phyloP scores from a whole-genome alignment of 1,140 invertebrate species.

The Teleogryllus occipitalis region DNA sequence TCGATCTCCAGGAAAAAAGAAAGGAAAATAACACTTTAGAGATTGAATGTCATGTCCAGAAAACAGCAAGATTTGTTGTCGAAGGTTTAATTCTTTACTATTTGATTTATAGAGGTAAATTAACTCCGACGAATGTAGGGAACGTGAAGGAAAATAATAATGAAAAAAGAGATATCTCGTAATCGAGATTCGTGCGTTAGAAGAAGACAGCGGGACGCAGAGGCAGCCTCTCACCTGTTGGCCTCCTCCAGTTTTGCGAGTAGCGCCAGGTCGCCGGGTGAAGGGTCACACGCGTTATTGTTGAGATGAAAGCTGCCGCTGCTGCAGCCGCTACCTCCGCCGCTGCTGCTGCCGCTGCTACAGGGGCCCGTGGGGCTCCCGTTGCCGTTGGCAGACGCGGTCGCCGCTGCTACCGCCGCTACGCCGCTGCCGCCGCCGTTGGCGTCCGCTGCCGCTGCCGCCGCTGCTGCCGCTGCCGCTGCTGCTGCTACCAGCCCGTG shows the following conservation, averaged over 20 bases:
- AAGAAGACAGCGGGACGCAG: background rate
- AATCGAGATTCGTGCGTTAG: background rate
- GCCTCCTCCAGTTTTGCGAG: slow-evolving; percentile 89
- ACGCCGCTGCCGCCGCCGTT: no score
- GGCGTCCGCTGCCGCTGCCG: no score
- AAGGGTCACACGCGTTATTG: slow-evolving; percentile 24
- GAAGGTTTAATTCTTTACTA: no score
- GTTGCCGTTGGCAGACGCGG: background rate
- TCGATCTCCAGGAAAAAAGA: no score
- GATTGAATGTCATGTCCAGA: no score
- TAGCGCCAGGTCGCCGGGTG: slow-evolving; percentile 62
- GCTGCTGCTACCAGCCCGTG: background rate
- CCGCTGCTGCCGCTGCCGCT: background rate
- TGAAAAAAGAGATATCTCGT: no score
- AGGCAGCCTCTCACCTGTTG: slow-evolving; percentile 51
- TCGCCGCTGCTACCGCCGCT: background rate
- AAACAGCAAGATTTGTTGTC: no score
- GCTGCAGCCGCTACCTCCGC: background rate
- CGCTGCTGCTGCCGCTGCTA: background rate
- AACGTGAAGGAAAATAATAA: no score
- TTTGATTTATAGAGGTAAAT: no score
- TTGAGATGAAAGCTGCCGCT: slow-evolving; percentile 9
- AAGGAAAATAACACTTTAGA: no score
- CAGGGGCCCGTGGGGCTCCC: background rate
- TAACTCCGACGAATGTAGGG: no score